Conservation (phyloP, 2,888 invertebrate genomes). For the Mechanitis messenoides region DNA sequence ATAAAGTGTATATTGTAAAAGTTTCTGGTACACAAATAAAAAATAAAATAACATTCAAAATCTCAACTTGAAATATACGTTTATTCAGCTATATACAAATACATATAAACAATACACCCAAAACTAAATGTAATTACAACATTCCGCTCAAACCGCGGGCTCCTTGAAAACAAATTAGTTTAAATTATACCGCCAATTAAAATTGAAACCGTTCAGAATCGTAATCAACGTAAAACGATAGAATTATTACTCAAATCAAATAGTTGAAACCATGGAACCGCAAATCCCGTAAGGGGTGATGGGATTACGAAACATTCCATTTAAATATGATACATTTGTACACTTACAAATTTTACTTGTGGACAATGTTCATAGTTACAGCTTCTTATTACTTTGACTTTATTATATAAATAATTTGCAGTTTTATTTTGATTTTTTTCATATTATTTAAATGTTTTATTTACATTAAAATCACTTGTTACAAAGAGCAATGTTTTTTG, state of each 20-base stretch:
- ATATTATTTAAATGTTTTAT: too few relatives aligned
- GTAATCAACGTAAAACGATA: slow-evolving; percentile 30
- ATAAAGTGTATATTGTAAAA: too few relatives aligned
- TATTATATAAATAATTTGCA: too few relatives aligned
- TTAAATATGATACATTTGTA: slow-evolving; percentile 5
- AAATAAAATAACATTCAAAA: not conserved
- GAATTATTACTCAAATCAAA: slow-evolving; percentile 4
- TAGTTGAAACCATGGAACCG: slow-evolving; percentile 3
- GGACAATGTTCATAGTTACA: too few relatives aligned
- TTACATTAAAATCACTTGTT: not conserved
- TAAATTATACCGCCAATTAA: slow-evolving; percentile 7
- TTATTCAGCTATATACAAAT: too few relatives aligned
- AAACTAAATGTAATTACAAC: not conserved
- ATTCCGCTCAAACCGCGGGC: not conserved
- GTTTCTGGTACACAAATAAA: not conserved
- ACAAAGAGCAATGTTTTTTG: not conserved
- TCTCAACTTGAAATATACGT: too few relatives aligned
- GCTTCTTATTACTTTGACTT: too few relatives aligned
- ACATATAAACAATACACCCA: not conserved
- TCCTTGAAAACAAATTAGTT: slow-evolving; percentile 1
- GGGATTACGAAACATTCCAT: slow-evolving; percentile 3
- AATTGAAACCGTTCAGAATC: slow-evolving; percentile 7
- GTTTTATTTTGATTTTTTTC: too few relatives aligned
- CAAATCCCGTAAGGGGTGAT: slow-evolving; percentile 15
- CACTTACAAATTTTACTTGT: too few relatives aligned